Base-by-base conservation (phyloP, 2,113 vertebrate species). In the Dendropsophus ebraccatus region DNA sequence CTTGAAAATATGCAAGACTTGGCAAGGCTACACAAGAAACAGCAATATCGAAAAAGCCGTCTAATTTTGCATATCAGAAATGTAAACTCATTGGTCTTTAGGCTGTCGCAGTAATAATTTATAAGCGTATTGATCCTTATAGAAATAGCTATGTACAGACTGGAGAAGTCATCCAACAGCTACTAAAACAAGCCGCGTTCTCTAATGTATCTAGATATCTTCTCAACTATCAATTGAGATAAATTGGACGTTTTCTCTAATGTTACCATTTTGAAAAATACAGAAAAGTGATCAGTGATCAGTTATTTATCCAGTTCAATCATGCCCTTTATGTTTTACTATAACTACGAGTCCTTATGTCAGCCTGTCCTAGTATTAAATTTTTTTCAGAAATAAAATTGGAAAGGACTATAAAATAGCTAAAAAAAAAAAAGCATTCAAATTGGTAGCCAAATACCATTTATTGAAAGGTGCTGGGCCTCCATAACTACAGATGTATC, bases 1-100 rank as follows among this genome's bases (percentile, higher is more conserved):
- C 50, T 79, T 79, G 41, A 58, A 79, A 79, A 58, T 79, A 79
- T 79, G 76, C 21, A 79, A 58, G 16, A 58, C 52, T 79, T 79
- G 76, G 76, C 76, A 56, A 58, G 76, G 56, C 52, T 56, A n/a
- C 21, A 79, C 50, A 79, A 79, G 30, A 79, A 79, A 79, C 52
- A 79, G 76, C 76, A 79, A 37, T 79, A 58, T n/a, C 49, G n/a
- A 13, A 79, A 56, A 19, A 1, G 19, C 21, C 50, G 2, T 54
- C 49, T 77, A 77, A 32, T 54, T 54, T 32, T 80, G 56, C 56
- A 45, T 60, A n/a, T 62, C 52, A 79, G 32, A 79, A 32, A 32
- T 37, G 54, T 35, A 60, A 32, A 32, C 50, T 32, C 76, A 35
- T 35, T 69, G 28, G 28, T 54, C 49, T 70, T 47, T 54, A 54